These are phyloP conservation scores for Eucera pruinosa DNA, from an alignment of 2,888 invertebrate genomes.

Conservation along the genomic window DNA sequence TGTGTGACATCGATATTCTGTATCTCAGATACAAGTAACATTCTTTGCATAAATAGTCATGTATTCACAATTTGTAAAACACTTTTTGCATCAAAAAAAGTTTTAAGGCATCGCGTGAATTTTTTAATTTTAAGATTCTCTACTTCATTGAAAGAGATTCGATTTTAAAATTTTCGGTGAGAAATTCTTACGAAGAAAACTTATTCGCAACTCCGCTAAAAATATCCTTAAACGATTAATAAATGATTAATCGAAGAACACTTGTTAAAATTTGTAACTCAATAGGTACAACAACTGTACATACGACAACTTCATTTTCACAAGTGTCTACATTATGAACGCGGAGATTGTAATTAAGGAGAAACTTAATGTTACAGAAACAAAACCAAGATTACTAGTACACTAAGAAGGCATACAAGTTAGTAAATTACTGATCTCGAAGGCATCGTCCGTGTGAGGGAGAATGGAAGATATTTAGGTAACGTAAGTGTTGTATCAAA, in stretches of 20 bases:
- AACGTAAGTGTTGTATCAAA: conserved; percentile 38
- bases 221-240: not conserved
- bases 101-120: conserved; percentile 38
- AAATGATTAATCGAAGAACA: not conserved
- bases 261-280: not conserved
- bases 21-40: conserved; percentile 4
- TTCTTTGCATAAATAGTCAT: not conserved
- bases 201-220: not conserved
- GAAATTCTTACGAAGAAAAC: conserved; percentile 4
- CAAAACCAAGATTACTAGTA: conserved; percentile 43
- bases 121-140: not conserved
- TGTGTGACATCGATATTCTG: conserved; percentile 34
- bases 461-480: conserved; percentile 40
- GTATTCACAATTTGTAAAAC: conserved; percentile 7
- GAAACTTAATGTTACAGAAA: conserved; percentile 51
- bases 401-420: conserved; percentile 54
- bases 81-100: conserved; percentile 4
- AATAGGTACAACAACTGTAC: not conserved
- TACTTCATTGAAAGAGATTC: not conserved
- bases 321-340: conserved; percentile 21
- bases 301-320: conserved; percentile 12
- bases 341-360: conserved; percentile 30
- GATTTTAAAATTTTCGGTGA: not conserved
- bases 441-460: conserved; percentile 17
- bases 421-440: conserved; percentile 57